Base-by-base conservation (phyloP, 2,113 vertebrate genomes). In the Sorex fumeus region DNA sequence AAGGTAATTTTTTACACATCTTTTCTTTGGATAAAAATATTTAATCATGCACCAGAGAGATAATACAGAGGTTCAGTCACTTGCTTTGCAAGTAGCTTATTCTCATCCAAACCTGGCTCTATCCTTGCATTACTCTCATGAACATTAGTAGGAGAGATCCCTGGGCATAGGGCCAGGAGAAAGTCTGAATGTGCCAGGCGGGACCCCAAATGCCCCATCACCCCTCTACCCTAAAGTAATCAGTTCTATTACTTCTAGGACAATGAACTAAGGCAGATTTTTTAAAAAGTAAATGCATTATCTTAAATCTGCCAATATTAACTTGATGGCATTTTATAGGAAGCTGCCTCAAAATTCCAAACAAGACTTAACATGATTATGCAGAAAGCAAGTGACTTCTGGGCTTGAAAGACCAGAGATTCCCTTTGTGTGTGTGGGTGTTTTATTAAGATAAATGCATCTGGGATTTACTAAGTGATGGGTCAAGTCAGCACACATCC, bases 401-500 rank as follows among this genome's bases (percentile, higher is more conserved):
- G 67, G 57, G 32, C 10, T 70, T 36, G 71, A 94, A 87, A 91
- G 78, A 84, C 25, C 30, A 67, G 50, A 92, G 77, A 82, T 78
- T 60, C 75, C 36, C 36, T 93, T 84, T 53, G 23, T 69, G 67
- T 45, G 18, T 62, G 67, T 83, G 86, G 75, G 47, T 36, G 40
- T 86, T 92, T 94, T 87, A 91, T 79, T 82, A 76, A 67, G 75
- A 74, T 67, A 93, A 88, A 76, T 86, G n/a, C 25, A 57, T 74
- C 66, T 89, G 91, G 71, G 71, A 21, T 81, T 92, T 91, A 23
- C 69, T 36, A 79, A 60, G 67, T 85, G 93, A 10, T 83, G 32
- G 84, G 72, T 94, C 93, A 92, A 79, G 67, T 43, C 69, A 90
- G 83, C 15, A 76, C 27, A 43, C 60, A 81, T 77, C 28, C 32